A percentile compares a stretch with the other conserved stretches of the same genome.
These are phyloP conservation scores for Lophochroa leadbeateri DNA, from an alignment of 2,113 vertebrate genomes.

Conservation along the genomic window DNA sequence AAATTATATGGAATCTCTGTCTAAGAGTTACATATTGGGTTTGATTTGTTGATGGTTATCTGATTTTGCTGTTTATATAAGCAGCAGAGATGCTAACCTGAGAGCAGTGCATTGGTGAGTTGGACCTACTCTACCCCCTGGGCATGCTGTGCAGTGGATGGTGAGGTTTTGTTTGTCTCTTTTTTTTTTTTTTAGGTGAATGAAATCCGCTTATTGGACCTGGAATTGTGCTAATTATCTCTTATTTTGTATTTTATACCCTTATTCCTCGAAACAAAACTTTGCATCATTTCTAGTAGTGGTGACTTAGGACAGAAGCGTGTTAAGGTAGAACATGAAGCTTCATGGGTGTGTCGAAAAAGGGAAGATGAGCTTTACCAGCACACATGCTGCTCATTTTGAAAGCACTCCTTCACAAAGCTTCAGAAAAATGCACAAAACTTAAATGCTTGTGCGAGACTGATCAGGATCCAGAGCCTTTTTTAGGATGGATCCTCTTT, in stretches of 20 bases:
- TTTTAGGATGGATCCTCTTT: neutral
- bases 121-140: neutral
- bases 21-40: neutral
- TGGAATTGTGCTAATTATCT: neutral
- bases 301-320: neutral
- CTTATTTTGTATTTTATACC: neutral
- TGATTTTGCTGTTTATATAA: neutral
- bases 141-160: too few relatives aligned
- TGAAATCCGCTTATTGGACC: neutral
- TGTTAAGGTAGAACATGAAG: neutral
- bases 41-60: neutral
- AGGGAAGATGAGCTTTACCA: neutral
- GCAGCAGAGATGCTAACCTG: neutral
- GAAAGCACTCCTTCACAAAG: neutral
- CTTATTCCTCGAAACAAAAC: neutral
- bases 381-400: fast-evolving
- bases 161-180: neutral
- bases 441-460: neutral
- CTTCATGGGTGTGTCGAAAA: neutral
- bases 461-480: neutral
- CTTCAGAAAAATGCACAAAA: neutral
- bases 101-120: neutral
- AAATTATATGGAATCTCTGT: neutral
- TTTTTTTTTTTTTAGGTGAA: neutral
- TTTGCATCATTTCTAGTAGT: neutral